Evolutionary conservation across 1,140 invertebrate species (phyloP).

Genomic region (Stratiolaelaps scimitus): DNA sequence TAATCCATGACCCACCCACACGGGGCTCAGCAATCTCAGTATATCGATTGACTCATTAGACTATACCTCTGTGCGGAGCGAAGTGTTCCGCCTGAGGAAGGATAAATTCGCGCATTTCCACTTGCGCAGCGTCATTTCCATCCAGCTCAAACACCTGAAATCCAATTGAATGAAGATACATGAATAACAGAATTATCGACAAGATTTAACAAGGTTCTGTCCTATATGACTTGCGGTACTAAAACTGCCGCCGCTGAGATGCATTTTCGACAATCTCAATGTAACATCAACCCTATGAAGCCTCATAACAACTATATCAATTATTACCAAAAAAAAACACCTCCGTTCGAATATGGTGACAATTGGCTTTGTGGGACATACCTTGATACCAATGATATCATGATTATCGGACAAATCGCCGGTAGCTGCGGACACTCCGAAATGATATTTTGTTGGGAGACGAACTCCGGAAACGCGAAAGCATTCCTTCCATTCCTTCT

Average conservation of each 20-base stretch:
- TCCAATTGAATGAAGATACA: background rate
- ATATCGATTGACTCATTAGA: too few relatives aligned
- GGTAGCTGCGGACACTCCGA: constrained; percentile 87
- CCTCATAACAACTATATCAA: too few relatives aligned
- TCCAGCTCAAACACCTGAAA: constrained; percentile 30
- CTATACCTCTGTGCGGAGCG: constrained; percentile 25
- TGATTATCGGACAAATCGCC: constrained; percentile 92
- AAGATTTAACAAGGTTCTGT: too few relatives aligned
- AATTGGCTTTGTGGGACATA: background rate
- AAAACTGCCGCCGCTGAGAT: too few relatives aligned
- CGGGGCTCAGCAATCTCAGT: too few relatives aligned
- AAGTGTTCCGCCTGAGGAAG: constrained; percentile 11
- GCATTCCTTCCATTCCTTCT: constrained; percentile 85
- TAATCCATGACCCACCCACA: too few relatives aligned
- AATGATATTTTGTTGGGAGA: constrained; percentile 86
- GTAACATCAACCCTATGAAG: too few relatives aligned
- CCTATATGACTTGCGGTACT: too few relatives aligned
- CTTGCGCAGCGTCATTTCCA: background rate
- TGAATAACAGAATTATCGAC: too few relatives aligned
- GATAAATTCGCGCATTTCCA: background rate
- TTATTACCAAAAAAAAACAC: too few relatives aligned
- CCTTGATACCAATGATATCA: constrained; percentile 77
- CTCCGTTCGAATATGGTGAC: too few relatives aligned
- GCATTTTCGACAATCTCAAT: too few relatives aligned
- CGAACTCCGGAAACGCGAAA: constrained; percentile 74